phyloP scores from a whole-genome alignment of 2,888 invertebrate genomes.

The Thysanoteuthis rhombus region DNA sequence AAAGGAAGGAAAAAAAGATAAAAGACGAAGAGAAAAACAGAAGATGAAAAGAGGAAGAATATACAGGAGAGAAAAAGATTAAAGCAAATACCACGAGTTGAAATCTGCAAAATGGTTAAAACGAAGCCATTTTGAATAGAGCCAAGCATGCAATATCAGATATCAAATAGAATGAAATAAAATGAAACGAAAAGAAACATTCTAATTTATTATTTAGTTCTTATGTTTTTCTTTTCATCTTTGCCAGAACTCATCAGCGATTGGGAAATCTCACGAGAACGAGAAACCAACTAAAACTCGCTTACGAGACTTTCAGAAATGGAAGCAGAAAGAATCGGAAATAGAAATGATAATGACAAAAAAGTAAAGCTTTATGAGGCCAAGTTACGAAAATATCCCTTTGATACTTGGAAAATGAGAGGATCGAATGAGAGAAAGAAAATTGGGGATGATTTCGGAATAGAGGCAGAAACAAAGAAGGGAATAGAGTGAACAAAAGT shows the following conservation, averaged over 20 bases:
- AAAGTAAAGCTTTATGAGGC: neutral
- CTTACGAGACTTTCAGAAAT: neutral
- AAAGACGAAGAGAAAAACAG: neutral
- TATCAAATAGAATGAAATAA: neutral
- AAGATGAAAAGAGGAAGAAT: neutral
- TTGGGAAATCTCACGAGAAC: neutral
- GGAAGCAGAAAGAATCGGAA: neutral
- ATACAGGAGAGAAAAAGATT: neutral
- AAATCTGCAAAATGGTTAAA: neutral
- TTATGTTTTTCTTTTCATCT: neutral
- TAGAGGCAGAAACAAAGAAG: no score
- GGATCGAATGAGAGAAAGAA: neutral
- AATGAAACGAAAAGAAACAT: neutral
- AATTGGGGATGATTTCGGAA: neutral
- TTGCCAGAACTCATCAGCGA: neutral
- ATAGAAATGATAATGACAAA: neutral
- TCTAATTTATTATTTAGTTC: neutral
- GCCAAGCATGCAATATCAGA: neutral
- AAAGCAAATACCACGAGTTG: neutral
- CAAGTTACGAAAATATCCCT: neutral
- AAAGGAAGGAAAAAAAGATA: neutral
- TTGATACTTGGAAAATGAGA: neutral
- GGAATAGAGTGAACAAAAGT: no score
- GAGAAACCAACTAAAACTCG: neutral
- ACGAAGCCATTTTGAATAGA: neutral